phyloP scores from a whole-genome alignment of 30 jellyfish, hydroid and myxozoan genomes.

The Hydractinia symbiolongicarpus region DNA sequence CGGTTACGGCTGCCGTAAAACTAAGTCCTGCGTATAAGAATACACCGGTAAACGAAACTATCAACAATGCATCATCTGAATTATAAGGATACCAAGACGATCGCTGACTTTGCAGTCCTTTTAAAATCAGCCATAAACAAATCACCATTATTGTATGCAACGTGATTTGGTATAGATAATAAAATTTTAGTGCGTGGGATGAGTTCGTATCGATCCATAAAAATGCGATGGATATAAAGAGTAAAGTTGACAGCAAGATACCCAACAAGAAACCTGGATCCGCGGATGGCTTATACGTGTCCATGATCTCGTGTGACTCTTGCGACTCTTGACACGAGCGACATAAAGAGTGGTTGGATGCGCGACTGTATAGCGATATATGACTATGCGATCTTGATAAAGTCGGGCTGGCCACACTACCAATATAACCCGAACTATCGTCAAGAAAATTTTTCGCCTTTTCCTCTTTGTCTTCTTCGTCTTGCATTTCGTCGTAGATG shows the following conservation, averaged over 20 bases:
- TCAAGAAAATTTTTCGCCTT: slow-evolving; percentile 57
- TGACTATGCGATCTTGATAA: slow-evolving; percentile 94
- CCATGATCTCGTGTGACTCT: slow-evolving; percentile 52
- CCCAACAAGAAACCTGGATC: slow-evolving; percentile 93
- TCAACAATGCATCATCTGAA: slow-evolving; percentile 76
- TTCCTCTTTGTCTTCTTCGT: slow-evolving; percentile 43
- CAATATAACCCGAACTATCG: slow-evolving; percentile 87
- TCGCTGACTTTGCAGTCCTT: slow-evolving; percentile 65
- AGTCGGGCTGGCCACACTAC: slow-evolving; percentile 67
- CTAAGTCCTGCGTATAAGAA: slow-evolving; percentile 87
- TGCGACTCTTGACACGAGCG: slow-evolving; percentile 79
- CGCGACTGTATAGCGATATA: slow-evolving; percentile 59
- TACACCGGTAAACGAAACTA: slow-evolving; percentile 88
- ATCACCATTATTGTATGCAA: slow-evolving; percentile 66
- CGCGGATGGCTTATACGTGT: slow-evolving; percentile 73
- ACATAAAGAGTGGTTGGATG: slow-evolving; percentile 69
- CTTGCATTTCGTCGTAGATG: slow-evolving; percentile 71
- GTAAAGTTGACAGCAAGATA: slow-evolving; percentile 66
- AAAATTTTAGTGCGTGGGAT: slow-evolving; percentile 65
- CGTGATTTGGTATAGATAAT: slow-evolving; percentile 71
- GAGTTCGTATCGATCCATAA: slow-evolving; percentile 73
- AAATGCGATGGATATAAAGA: slow-evolving; percentile 69
- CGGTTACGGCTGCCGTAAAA: slow-evolving; percentile 80
- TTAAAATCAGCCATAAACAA: slow-evolving; percentile 76
- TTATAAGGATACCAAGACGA: slow-evolving; percentile 83